phyloP scores from a whole-genome alignment of 2,797 vertebrate species.

The Hippoglossus hippoglossus region DNA sequence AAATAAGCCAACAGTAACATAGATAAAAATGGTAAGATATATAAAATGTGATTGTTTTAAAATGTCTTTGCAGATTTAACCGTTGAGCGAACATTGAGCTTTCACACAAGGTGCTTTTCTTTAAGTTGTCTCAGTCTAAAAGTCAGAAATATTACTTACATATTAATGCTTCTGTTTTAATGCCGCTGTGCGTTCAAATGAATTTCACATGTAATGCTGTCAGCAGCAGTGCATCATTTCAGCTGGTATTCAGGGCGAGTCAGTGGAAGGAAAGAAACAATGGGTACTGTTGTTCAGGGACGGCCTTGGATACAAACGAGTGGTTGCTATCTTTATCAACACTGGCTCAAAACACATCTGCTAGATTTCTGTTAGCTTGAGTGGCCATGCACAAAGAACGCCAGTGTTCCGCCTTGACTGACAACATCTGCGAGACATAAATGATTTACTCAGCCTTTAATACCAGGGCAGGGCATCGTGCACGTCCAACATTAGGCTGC shows the following conservation, averaged over 20 bases:
- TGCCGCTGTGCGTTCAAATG: constrained; percentile 3
- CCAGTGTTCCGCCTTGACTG: constrained; percentile 71
- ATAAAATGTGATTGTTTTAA: no score
- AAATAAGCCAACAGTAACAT: no score
- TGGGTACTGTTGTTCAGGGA: constrained; percentile 74
- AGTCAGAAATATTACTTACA: background rate
- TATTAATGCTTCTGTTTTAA: background rate
- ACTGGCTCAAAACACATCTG: constrained; percentile 72
- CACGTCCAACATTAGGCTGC: constrained; percentile 27
- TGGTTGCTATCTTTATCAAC: constrained; percentile 78
- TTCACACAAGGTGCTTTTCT: no score
- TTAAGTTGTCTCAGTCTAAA: no score
- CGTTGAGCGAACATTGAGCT: no score
- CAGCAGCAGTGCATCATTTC: constrained; percentile 31
- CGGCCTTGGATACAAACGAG: constrained; percentile 67
- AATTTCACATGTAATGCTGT: constrained; percentile 25
- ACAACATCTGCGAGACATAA: constrained; percentile 71
- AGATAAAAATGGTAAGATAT: no score
- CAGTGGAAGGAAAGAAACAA: constrained; percentile 68
- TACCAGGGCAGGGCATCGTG: constrained; percentile 55
- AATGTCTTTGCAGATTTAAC: no score
- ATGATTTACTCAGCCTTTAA: constrained; percentile 75
- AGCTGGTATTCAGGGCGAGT: constrained; percentile 57
- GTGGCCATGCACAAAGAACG: constrained; percentile 68
- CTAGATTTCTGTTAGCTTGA: constrained; percentile 72